phyloP scores from a whole-genome alignment of 1,140 invertebrate species.

The Temnothorax nylanderi region DNA sequence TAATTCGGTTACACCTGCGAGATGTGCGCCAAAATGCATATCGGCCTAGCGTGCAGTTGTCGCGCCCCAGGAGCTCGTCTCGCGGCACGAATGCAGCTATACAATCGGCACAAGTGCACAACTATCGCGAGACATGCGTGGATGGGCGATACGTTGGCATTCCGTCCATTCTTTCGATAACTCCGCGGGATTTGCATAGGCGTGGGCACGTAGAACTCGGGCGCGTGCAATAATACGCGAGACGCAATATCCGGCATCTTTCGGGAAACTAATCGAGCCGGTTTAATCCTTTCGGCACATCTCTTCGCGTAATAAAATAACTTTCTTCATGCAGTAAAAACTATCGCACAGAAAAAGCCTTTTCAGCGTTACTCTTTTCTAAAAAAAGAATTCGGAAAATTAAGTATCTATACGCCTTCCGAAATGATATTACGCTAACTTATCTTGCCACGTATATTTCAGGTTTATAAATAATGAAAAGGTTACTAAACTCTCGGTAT shows the following conservation, averaged over 20 bases:
- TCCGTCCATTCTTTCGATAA: conserved; percentile 57
- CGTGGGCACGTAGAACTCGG: conserved; percentile 19
- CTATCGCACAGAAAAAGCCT: neutral
- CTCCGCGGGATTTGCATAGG: conserved; percentile 57
- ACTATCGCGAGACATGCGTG: conserved; percentile 50
- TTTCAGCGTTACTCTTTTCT: neutral
- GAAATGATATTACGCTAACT: neutral
- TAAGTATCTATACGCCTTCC: neutral
- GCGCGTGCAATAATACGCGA: conserved; percentile 20
- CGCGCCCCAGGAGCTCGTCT: neutral
- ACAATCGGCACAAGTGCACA: conserved; percentile 53
- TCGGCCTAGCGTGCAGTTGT: neutral
- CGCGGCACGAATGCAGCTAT: neutral
- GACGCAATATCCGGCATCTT: conserved; percentile 28
- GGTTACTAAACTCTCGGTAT: neutral
- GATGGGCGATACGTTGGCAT: conserved; percentile 49
- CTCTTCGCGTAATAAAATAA: neutral
- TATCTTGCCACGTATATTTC: neutral
- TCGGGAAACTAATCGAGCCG: neutral
- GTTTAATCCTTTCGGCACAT: neutral
- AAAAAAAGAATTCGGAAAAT: neutral
- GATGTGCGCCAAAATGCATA: conserved; percentile 3
- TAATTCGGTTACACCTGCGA: neutral
- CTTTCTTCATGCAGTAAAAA: neutral
- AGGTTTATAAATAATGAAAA: neutral